Base-by-base conservation (phyloP, 2,113 vertebrate genomes). In the Neolamprologus longior region DNA sequence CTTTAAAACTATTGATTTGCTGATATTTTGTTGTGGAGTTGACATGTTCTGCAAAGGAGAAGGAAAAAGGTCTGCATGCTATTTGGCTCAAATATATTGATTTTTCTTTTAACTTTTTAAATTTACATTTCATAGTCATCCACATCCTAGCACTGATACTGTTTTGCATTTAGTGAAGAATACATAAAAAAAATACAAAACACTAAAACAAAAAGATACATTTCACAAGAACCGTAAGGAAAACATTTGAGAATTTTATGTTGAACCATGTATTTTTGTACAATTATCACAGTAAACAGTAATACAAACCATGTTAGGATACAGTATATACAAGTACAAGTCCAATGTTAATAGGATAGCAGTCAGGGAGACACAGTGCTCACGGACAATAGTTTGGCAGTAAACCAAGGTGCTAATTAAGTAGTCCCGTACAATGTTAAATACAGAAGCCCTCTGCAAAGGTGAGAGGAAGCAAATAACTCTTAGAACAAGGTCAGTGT, bases 401-500 rank as follows among this genome's bases (percentile, higher is more conserved):
- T 26, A 35, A 13, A 90, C 80, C 81, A 66, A 37, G 31, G n/a
- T 55, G 82, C 86, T 92, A 92, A 94, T 94, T 84, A 92, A 85
- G 86, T 82, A 61, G 85, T 81, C 24, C 50, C 9, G 61, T 85
- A 86, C 81, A 90, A 91, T 88, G 89, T 94, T 93, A 92, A 94
- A 92, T 91, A 92, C 88, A 92, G 91, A 83, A 73, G 73, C 71
- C 86, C 86, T 87, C 26, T 89, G 76, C 73, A 89, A 88, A 91
- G 85, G 88, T 93, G 89, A 90, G 84, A 33, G 57, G 33, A 78
- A 78, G 89, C 83, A 86, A 91, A 86, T 90, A 90, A 86, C 81
- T 88, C 90, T 55, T 66, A 82, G 83, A 90, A 93, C 89, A 95
- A 94, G 93, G 95, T 92, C 93, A 94, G 28, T 63, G 81, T 84